Evolutionary conservation across 1,140 invertebrate species (phyloP).

Genomic region (Drosophila pachea): DNA sequence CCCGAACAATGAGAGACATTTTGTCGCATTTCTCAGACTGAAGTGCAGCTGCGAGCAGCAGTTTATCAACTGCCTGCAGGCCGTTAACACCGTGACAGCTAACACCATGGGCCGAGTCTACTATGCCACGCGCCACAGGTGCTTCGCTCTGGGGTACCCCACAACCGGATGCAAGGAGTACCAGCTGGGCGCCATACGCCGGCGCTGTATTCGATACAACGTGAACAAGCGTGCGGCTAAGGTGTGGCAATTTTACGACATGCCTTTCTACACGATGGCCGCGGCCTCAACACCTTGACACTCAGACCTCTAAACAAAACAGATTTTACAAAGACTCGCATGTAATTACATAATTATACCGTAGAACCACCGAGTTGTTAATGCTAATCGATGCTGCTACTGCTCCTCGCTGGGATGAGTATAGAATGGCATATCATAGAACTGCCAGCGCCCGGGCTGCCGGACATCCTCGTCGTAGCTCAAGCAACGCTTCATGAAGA

Average conservation of each 20-base stretch:
- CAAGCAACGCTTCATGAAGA: conserved; percentile 79
- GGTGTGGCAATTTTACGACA: conserved; percentile 82
- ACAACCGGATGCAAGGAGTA: conserved; percentile 80
- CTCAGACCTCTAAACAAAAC: conserved; percentile 6
- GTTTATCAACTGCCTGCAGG: conserved; percentile 84
- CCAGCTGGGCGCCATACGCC: conserved; percentile 62
- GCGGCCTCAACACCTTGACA: conserved; percentile 28
- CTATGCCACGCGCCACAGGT: conserved; percentile 84
- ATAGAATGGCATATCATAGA: conserved; percentile 81
- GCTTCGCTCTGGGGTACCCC: conserved; percentile 85
- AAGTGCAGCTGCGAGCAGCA: conserved; percentile 85
- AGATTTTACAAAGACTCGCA: neutral
- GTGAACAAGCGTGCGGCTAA: conserved; percentile 79
- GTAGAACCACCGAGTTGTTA: neutral
- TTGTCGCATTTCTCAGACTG: conserved; percentile 71
- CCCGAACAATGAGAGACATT: neutral
- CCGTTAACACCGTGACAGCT: conserved; percentile 79
- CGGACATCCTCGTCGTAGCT: conserved; percentile 80
- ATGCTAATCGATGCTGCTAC: conserved; percentile 5
- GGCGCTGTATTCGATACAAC: conserved; percentile 81
- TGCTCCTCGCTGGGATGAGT: conserved; percentile 47
- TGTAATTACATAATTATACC: no score
- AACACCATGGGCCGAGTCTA: conserved; percentile 83
- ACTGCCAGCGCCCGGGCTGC: conserved; percentile 80
- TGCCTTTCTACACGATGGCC: conserved; percentile 77